Conservation (phyloP, 2,113 vertebrate species). For the Ia io region DNA sequence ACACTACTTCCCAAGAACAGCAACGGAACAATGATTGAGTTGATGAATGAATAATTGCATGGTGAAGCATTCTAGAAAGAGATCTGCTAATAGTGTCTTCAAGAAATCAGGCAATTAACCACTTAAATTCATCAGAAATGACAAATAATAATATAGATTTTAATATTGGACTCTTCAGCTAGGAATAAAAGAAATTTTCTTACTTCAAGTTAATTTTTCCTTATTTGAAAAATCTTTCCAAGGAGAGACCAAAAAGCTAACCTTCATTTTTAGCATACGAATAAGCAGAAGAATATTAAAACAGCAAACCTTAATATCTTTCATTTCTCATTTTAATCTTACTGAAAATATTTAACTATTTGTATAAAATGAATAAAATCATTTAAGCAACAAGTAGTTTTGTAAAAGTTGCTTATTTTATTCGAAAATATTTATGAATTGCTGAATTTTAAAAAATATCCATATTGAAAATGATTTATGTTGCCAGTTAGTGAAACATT, state of each 20-base stretch:
- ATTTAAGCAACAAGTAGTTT: background rate
- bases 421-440: slow-evolving; percentile 7
- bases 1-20: background rate
- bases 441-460: background rate
- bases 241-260: background rate
- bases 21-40: background rate
- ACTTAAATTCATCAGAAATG: background rate
- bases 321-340: slow-evolving; percentile 16
- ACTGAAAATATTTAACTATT: background rate
- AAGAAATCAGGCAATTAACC: background rate
- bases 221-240: background rate
- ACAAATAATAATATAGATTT: background rate
- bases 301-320: background rate
- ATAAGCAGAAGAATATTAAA: slow-evolving; percentile 22
- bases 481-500: background rate
- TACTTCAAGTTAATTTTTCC: background rate
- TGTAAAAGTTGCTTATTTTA: background rate
- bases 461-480: background rate
- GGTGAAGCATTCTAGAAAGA: background rate
- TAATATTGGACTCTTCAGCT: background rate
- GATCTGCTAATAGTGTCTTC: background rate
- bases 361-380: background rate
- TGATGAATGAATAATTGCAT: background rate
- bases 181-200: background rate
- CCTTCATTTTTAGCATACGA: background rate